Base-by-base conservation (phyloP, 2,113 vertebrate genomes). In the Orientallactaga bullata region DNA sequence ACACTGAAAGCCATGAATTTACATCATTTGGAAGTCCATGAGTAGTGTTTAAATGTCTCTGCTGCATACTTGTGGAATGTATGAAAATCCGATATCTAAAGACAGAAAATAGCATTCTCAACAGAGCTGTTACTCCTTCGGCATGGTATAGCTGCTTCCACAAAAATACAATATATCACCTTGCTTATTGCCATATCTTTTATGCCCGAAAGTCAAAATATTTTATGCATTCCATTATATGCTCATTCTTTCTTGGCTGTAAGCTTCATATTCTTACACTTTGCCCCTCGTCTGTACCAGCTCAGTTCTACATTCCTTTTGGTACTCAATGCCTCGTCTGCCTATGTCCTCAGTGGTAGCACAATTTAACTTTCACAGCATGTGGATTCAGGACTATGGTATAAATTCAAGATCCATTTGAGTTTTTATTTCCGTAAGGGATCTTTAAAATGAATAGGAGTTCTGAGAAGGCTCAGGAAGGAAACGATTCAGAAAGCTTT, bases 281-380 rank as follows among this genome's bases (percentile, higher is more conserved):
- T 81, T 93, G 30, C n/a, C 90, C 26, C 21, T 78, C 37, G 72
- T 32, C 12, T 88, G 4, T 42, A 37, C 61, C 18, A 15, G 69
- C 23, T 81, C 42, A 71, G 39, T 11, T 51, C 23, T 71, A 7
- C 8, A 78, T 76, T 84, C 39, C 24, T 79, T 79, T 86, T 30
- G 42, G 21, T 42, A 61, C 61, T 63, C 23, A 82, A 21, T 72
- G 16, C 7, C 18, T 7, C 37, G 37, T 79, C 37, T 76, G 4
- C 60, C 35, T 66, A n/a, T 55, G 35, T 55, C 32, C 73, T 83
- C 16, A 35, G 16, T 35, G 83, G 35, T n/a, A 71, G 35, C 20
- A 87, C 83, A 91, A 91, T 86, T 74, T 93, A 73, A 69, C 85
- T 89, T 58, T 82, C 37, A 58, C 8, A 91, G 23, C 30, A 84